A percentile compares a stretch with the other conserved stretches of the same genome.
Conservation (phyloP, 2,888 invertebrate genomes). For the Liposcelis brunnea region DNA sequence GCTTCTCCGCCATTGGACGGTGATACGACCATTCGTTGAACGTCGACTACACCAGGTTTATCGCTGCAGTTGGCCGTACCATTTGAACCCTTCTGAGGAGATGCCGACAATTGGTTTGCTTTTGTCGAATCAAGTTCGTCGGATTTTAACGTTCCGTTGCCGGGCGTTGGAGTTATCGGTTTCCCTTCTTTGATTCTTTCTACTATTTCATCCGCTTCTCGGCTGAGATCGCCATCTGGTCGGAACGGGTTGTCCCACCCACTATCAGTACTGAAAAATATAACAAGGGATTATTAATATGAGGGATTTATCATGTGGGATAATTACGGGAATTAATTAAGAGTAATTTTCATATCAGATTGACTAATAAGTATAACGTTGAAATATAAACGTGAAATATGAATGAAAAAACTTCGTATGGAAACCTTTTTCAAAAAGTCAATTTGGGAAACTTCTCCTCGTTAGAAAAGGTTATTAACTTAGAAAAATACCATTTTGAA, state of each 20-base stretch:
- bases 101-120: slow-evolving; percentile 20
- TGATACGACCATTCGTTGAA: slow-evolving; percentile 50
- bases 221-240: slow-evolving; percentile 85
- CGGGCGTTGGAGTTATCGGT: slow-evolving; percentile 58
- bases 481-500: no score
- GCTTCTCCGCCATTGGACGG: slow-evolving; percentile 61
- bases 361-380: no score
- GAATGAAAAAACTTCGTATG: no score
- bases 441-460: no score
- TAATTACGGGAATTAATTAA: no score
- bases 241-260: slow-evolving; percentile 97
- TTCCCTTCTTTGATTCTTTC: slow-evolving; percentile 84
- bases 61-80: slow-evolving; percentile 20
- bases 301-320: no score
- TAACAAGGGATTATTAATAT: slow-evolving; percentile 13
- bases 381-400: no score
- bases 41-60: slow-evolving; percentile 40
- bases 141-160: slow-evolving; percentile 34
- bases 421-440: no score
- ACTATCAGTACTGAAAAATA: slow-evolving; percentile 66
- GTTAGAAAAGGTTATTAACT: no score
- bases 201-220: slow-evolving; percentile 91
- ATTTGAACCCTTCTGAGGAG: slow-evolving; percentile 19
- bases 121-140: slow-evolving; percentile 33
- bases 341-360: no score